phyloP scores from a whole-genome alignment of 2,888 invertebrate genomes.

The Pharmacophagus antenor region DNA sequence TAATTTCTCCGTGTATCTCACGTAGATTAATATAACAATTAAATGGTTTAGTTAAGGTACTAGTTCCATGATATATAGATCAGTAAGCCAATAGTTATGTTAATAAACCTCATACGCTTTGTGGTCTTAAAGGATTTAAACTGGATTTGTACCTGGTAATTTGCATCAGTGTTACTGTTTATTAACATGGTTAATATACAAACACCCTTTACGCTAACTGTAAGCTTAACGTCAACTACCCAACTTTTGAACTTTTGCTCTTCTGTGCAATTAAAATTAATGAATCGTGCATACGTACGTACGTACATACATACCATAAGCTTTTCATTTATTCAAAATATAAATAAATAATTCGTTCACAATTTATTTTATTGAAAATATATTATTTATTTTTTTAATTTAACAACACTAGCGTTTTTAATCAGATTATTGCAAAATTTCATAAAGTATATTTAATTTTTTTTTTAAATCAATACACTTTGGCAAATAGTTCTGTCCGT shows the following conservation, averaged over 20 bases:
- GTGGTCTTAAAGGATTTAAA: slow-evolving; percentile 42
- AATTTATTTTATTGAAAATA: too few relatives aligned
- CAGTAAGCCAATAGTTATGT: slow-evolving; percentile 41
- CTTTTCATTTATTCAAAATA: background rate
- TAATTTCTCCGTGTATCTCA: slow-evolving; percentile 20
- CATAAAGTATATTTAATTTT: too few relatives aligned
- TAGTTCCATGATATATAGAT: slow-evolving; percentile 34
- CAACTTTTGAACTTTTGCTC: slow-evolving; percentile 5
- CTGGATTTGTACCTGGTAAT: slow-evolving; percentile 44
- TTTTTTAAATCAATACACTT: too few relatives aligned
- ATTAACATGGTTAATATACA: slow-evolving; percentile 32
- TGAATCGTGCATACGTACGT: background rate
- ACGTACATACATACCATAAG: background rate
- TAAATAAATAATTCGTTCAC: background rate
- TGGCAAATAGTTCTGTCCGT: too few relatives aligned
- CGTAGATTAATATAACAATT: slow-evolving; percentile 21
- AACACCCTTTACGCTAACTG: slow-evolving; percentile 3
- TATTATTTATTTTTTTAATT: too few relatives aligned
- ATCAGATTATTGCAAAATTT: too few relatives aligned
- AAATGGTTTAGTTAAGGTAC: slow-evolving; percentile 21
- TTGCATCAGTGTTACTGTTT: slow-evolving; percentile 34
- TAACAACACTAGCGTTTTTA: too few relatives aligned
- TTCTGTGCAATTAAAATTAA: slow-evolving; percentile 13
- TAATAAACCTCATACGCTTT: slow-evolving; percentile 46
- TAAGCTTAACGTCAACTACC: slow-evolving; percentile 2